Conservation (phyloP, 2,888 invertebrate genomes). For the Orgyia antiqua region DNA sequence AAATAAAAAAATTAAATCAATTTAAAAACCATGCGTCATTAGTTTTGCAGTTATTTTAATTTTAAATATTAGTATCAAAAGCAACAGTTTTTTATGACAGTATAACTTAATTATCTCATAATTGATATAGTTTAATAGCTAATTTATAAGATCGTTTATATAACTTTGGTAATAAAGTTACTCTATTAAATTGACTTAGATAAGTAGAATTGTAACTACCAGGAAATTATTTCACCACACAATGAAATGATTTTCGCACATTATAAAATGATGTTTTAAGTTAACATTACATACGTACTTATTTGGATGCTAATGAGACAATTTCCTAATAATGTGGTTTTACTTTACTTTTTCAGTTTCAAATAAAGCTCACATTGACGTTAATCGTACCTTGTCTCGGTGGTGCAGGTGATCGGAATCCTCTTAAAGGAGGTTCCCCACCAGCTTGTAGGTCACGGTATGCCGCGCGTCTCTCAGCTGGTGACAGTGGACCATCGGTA, state of each 20-base stretch:
- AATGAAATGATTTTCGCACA: too few species aligned
- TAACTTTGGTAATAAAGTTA: too few species aligned
- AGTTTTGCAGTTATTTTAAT: constrained; percentile 5
- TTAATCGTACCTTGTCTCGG: constrained; percentile 57
- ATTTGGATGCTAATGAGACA: background rate
- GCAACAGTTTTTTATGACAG: too few species aligned
- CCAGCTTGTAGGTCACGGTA: constrained; percentile 95
- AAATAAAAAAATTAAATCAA: constrained; percentile 9
- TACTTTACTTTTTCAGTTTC: background rate
- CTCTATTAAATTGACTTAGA: too few species aligned
- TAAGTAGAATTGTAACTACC: too few species aligned
- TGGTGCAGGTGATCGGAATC: constrained; percentile 94
- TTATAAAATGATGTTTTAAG: too few species aligned
- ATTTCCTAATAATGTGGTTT: background rate
- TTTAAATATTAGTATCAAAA: too few species aligned
- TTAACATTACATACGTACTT: too few species aligned
- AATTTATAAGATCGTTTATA: too few species aligned
- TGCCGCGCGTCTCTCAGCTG: constrained; percentile 89
- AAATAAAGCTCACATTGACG: background rate
- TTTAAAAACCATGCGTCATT: constrained; percentile 24
- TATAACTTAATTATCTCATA: too few species aligned
- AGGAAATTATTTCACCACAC: too few species aligned
- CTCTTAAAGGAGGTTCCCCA: constrained; percentile 95
- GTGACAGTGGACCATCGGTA: constrained; percentile 82
- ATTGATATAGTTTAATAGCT: too few species aligned